Base-by-base conservation (phyloP, 2,797 vertebrate genomes). In the Cuniculus paca region DNA sequence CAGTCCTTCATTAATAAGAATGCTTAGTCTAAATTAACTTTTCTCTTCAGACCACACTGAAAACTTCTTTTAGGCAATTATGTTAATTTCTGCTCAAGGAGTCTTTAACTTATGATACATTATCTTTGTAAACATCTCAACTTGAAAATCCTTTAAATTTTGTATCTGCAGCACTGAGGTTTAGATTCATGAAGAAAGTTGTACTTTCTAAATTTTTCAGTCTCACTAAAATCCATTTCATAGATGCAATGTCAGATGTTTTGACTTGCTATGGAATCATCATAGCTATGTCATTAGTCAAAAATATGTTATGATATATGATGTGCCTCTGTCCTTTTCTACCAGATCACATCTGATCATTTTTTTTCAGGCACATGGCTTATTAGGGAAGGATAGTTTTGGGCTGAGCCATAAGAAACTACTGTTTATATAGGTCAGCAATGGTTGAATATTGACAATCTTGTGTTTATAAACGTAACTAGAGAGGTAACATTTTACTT, bases 1-100 rank as follows among this genome's bases (percentile, higher is more conserved):
- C 31, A 97, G 26, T 39, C 74, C 60, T 96, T 95, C 85, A 60
- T 79, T 70, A 52, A 88, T 82, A n/a, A 96, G 94, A 92, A 83
- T 58, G 36, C 26, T 90, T 75, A 31, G 48, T 79, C 56, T 56
- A 95, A 78, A 82, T 72, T 94, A 72, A 75, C 13, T 48, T 95
- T 81, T 89, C 74, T 60, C 11, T n/a, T 94, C 90, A 63, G 1
- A 63, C 75, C 89, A 87, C 17, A 82, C 19, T 39, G 72, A 90
- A 75, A 96, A 96, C 91, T 95, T 89, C 81, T 24, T 77, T 87
- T 89, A 74, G 36, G 65, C 88, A 93, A 4, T 95, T 78, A 79
- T 31, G 81, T 28, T 65, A 79, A 58, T 78, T 89, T 52, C 56
- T 91, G 16, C 4, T 34, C 42, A 95, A 82, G 63, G 17, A 36